Evolutionary conservation across 2,797 vertebrate genomes (phyloP), one percentile per base, ranked within the genome.

Genomic region (Malurus splendens): DNA sequence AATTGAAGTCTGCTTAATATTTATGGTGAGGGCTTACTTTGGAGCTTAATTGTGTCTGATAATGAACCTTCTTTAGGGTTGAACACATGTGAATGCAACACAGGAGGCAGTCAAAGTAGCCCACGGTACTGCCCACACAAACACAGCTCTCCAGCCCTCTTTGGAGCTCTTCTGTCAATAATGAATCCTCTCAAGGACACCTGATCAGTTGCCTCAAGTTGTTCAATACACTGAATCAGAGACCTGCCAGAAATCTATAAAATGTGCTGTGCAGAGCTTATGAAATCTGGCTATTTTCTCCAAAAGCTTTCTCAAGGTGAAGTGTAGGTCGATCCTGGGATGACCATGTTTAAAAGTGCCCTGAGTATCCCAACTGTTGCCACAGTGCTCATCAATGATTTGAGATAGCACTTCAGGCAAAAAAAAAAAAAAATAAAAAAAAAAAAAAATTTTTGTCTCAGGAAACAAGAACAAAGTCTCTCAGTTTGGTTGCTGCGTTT

Each of bases 171-270:
- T 62, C 55, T 83, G 80, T 61, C 74, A 73, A 36, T 86, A 89
- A 38, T 7, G 12, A 73, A 1, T 66, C 56, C 41, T 80, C 90
- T 80, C 64, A 85, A 89, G 89, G 90, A 48, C 44, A 62, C 66
- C 20, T 81, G 70, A 78, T 81, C 77, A 84, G 62, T 44, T 79
- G 41, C 60, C 55, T 78, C 18, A 42, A 56, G 73, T 74, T 89
- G 71, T 75, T 93, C 88, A 65, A 70, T 86, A 51, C 45, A 27
- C 41, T 59, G 71, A 88, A 73, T 81, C 47, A 59, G 51, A 65
- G 38, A 47, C 71, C 23, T 86, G 74, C 86, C 48, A 88, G 86
- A 88, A 94, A 87, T 93, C 77, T 36, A 62, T 90, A 38, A 83
- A 88, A 76, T 57, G 47, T 70, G 48, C 66, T 70, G 59, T 86